phyloP scores from a whole-genome alignment of 2,113 vertebrate genomes.

The Hemibagrus wyckioides region DNA sequence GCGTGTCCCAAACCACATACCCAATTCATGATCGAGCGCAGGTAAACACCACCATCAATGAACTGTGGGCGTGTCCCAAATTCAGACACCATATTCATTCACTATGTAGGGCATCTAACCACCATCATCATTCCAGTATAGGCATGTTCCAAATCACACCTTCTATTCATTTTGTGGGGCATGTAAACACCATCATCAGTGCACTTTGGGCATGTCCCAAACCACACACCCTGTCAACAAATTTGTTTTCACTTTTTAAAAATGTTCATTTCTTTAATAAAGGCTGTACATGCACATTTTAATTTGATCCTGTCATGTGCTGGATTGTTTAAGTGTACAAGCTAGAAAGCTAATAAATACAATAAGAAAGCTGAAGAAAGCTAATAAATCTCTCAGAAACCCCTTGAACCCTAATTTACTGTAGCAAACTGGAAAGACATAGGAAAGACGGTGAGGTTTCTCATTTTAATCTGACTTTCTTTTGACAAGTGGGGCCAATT shows the following conservation, averaged over 20 bases:
- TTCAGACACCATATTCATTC: not conserved
- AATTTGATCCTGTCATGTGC: not conserved
- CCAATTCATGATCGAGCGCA: not conserved
- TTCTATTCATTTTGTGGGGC: not conserved
- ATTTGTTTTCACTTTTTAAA: not conserved
- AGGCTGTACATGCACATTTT: not conserved
- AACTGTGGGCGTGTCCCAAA: not conserved
- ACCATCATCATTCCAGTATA: not conserved
- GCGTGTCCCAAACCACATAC: not conserved
- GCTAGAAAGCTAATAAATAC: not conserved
- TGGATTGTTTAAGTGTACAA: not conserved
- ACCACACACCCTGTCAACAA: not conserved
- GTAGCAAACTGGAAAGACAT: not conserved
- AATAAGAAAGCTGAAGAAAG: not conserved
- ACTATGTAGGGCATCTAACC: not conserved
- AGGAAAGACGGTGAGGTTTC: not conserved
- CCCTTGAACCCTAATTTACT: constrained; percentile 10
- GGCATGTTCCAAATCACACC: not conserved
- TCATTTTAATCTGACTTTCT: constrained; percentile 5
- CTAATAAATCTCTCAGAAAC: constrained; percentile 11
- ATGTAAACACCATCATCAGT: not conserved
- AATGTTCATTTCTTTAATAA: not conserved
- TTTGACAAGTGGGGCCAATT: constrained; percentile 7
- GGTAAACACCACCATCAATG: not conserved
- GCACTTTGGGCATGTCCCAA: not conserved